Conservation (phyloP, 1,140 invertebrate species). For the Ericerus pela region DNA sequence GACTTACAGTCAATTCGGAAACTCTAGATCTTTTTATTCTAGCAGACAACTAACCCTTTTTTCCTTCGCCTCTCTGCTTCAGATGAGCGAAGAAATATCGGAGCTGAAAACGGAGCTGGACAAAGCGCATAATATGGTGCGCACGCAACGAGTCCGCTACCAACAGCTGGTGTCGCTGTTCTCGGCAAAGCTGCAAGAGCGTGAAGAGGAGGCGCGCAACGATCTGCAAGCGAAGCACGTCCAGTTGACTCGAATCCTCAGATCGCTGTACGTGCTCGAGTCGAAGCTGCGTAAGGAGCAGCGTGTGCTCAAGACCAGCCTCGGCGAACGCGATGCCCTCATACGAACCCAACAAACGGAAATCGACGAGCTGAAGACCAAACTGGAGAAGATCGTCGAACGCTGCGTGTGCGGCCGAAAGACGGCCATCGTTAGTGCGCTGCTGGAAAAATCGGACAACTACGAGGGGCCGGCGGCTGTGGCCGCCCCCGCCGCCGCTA, state of each 20-base stretch:
- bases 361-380: slow-evolving; percentile 41
- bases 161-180: neutral
- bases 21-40: no score
- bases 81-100: neutral
- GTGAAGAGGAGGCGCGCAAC: neutral
- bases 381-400: slow-evolving; percentile 21
- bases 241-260: neutral
- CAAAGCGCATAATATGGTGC: neutral
- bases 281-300: slow-evolving; percentile 56
- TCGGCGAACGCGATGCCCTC: slow-evolving; percentile 52
- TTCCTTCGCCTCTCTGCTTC: no score
- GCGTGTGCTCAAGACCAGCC: slow-evolving; percentile 46
- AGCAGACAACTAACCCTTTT: no score
- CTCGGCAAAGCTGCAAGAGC: neutral
- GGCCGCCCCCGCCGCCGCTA: neutral
- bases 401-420: neutral
- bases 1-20: no score
- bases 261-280: slow-evolving; percentile 44
- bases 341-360: slow-evolving; percentile 52
- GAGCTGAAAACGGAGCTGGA: neutral
- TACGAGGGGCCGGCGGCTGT: neutral
- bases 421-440: neutral
- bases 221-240: slow-evolving; percentile 1
- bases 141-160: slow-evolving; percentile 1
- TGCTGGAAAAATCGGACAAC: neutral